These are phyloP conservation scores for Malurus elegans DNA, from an alignment of 2,113 vertebrate species.

Conservation along the genomic window DNA sequence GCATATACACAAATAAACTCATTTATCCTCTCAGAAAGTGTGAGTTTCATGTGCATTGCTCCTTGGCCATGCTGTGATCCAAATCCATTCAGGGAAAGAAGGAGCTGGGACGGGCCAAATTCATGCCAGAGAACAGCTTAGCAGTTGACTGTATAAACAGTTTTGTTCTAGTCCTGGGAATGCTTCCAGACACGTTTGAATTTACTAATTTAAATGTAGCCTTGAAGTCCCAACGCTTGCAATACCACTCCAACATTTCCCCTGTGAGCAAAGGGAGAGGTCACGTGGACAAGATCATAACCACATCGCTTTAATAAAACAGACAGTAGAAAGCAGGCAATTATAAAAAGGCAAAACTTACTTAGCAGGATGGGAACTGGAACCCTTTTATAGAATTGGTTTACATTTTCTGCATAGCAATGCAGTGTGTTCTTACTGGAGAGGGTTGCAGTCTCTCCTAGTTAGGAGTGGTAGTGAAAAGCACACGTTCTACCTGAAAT, in stretches of 20 bases:
- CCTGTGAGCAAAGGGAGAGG: neutral
- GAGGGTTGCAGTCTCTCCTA: neutral
- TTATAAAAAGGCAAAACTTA: slow-evolving; percentile 29
- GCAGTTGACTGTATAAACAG: slow-evolving; percentile 34
- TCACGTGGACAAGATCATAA: neutral
- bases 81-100: neutral
- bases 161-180: slow-evolving; percentile 49
- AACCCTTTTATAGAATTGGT: neutral
- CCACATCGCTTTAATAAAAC: slow-evolving; percentile 13
- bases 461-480: neutral
- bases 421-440: neutral
- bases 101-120: neutral
- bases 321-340: slow-evolving; percentile 20
- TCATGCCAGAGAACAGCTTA: slow-evolving; percentile 13
- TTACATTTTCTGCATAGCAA: slow-evolving; percentile 13
- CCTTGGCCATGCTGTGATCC: neutral
- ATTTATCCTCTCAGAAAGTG: neutral
- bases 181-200: slow-evolving; percentile 35
- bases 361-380: neutral
- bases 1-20: neutral
- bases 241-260: slow-evolving; percentile 2
- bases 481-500: neutral
- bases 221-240: slow-evolving; percentile 33
- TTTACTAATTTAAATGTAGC: slow-evolving; percentile 54
- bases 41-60: neutral